Evolutionary conservation across 2,113 vertebrate genomes (phyloP).

Genomic region (Peromyscus maniculatus): DNA sequence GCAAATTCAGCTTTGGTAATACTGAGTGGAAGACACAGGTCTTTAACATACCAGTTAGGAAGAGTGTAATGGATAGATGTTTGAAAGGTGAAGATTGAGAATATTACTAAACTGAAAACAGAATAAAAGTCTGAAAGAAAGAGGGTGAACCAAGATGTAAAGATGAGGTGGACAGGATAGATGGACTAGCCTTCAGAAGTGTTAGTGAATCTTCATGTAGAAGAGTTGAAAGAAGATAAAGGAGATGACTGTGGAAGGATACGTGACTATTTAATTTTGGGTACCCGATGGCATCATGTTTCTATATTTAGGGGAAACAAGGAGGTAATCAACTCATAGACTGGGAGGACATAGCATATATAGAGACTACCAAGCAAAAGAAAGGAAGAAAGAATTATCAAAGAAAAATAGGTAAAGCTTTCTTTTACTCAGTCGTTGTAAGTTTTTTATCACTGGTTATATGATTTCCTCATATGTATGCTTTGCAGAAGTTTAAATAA

Average conservation of each 20-base stretch:
- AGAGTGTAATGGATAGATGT: background rate
- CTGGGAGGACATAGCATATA: background rate
- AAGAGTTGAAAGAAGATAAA: background rate
- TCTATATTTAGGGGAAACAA: background rate
- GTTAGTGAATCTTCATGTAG: background rate
- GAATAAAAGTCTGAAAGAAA: constrained; percentile 37
- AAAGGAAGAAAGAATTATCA: background rate
- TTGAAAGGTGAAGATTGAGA: background rate
- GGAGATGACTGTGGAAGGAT: background rate
- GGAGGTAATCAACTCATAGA: background rate
- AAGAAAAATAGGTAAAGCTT: background rate
- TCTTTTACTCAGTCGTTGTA: background rate
- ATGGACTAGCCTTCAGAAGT: background rate
- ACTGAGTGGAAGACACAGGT: background rate
- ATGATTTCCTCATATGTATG: background rate
- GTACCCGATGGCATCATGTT: background rate
- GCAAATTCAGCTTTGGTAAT: background rate
- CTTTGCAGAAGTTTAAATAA: background rate
- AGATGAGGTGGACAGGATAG: background rate
- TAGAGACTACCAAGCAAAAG: background rate
- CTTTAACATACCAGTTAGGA: background rate
- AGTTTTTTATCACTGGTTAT: background rate
- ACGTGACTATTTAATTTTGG: background rate
- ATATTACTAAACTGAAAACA: background rate
- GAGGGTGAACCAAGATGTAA: background rate